Conservation (phyloP, 2,113 vertebrate genomes). For the Patagioenas fasciata region DNA sequence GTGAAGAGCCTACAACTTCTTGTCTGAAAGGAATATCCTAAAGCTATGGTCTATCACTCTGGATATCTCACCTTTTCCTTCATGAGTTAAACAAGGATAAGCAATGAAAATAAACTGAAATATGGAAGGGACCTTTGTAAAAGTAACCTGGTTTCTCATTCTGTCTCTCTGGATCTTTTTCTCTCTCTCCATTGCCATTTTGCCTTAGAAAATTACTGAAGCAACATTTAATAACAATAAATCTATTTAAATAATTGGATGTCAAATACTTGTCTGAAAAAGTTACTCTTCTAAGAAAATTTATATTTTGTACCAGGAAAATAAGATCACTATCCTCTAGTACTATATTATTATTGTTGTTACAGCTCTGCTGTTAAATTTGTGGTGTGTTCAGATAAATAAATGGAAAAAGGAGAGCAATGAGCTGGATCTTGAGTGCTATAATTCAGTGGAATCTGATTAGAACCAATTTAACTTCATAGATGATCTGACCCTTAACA, state of each 20-base stretch:
- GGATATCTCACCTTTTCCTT: conserved; percentile 8
- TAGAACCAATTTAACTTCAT: neutral
- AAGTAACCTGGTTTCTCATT: neutral
- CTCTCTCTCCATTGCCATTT: neutral
- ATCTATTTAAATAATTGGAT: neutral
- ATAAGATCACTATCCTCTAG: neutral
- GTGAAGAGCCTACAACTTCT: neutral
- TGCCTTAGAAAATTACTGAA: neutral
- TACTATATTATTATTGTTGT: neutral
- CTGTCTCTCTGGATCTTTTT: neutral
- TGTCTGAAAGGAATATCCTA: conserved; percentile 13
- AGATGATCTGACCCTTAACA: neutral
- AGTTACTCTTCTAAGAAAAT: neutral
- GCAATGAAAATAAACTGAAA: conserved; percentile 2
- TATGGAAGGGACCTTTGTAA: neutral
- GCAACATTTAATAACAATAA: neutral
- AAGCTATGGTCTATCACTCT: conserved; percentile 9
- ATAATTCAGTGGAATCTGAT: neutral
- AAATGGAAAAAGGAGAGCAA: neutral
- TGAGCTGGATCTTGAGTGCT: neutral
- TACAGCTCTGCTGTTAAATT: neutral
- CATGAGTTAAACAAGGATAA: neutral
- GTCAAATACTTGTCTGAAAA: neutral
- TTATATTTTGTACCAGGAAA: neutral
- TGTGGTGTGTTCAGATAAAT: neutral